Base-by-base conservation (phyloP, 2,113 vertebrate species). In the Melanostigma gelatinosum region DNA sequence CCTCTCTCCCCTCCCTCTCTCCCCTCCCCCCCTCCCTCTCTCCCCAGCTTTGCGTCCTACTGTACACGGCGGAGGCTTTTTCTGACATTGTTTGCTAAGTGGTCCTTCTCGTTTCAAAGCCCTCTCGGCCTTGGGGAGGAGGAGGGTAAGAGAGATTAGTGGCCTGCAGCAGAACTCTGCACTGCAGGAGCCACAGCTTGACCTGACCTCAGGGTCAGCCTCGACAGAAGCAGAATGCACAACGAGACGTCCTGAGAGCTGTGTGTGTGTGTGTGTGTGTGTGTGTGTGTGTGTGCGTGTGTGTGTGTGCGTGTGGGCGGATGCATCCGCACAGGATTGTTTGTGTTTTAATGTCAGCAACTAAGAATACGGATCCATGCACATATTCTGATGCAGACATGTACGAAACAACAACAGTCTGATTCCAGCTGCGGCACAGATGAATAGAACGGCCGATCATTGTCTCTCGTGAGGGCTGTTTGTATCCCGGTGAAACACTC, bases 81-180 rank as follows among this genome's bases (percentile, higher is more conserved):
- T 77, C 72, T 86, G 89, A 89, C 89, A 86, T 85, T 38, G 61
- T 50, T 44, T n/a, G 66, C 86, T 89, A 92, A 90, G 84, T 90
- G 89, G 72, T 70, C 83, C 86, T 73, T 84, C 78, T 88, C 6
- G 0, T 87, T 85, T 68, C 75, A 82, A 82, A 89, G 85, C 79
- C 58, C 79, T 79, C 79, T 76, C 65, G 74, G 85, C 82, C 54
- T 82, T 42, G 54, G 74, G 69, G 77, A 85, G 79, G 84, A 81
- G 69, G 75, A 82, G 82, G 84, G 67, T 81, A 22, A 84, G 75
- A 42, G 77, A 79, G 85, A 92, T 91, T 87, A 93, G 87, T 77
- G 80, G 79, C 77, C 87, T 65, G 79, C 77, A 80, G 86, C 79
- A 73, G 62, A 86, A 86, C 81, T 74, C 63, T 61, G 77, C 85